Evolutionary conservation across 1,140 invertebrate genomes (phyloP), one percentile per base, ranked within the genome.

Genomic region (Globodera ellingtonae): DNA sequence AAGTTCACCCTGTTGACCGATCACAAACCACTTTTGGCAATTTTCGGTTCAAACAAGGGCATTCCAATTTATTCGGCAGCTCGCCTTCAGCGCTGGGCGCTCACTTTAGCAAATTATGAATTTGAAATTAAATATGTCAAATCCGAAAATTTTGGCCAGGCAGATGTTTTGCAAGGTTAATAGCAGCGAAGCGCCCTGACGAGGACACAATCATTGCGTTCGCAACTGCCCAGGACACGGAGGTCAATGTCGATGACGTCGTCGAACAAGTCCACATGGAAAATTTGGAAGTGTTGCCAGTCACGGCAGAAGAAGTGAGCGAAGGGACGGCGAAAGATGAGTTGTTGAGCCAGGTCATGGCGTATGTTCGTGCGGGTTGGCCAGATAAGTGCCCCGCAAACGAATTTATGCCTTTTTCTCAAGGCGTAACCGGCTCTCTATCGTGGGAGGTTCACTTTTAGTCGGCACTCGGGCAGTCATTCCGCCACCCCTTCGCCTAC

Each of bases 101-200:
- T 83, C 13, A 82, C 70, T 18, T 79, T 87, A 35, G 50, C 75
- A 21, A 72, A 62, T 24, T 87, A 87, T 75, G 84, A 85, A 66
- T 89, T 86, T 71, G 46, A 62, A n/a, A 85, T 88, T 65, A n/a
- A 82, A 76, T 83, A 81, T 79, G 50, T 71, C 72, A 75, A 71
- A 46, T 82, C 79, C 24, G 79, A 76, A 52, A 35, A n/a, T 18
- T 84, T 84, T 52, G 85, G 74, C 69, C 75, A 86, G 74, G 86
- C 90, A 67, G 77, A 89, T 10, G 86, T 83, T n/a, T 47, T 85
- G 48, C 75, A 85, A 71, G n/a, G n/a, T 76, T 83, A n/a, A 77
- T 77, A 15, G 71, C 75, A 21, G 62, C 50, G 5, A 18, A 77
- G 3, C 67, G 47, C 47, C 5, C 4, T 6, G 72, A 73, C 47